Conservation (phyloP, 2,797 vertebrate species). For the Eulemur coronatus region DNA sequence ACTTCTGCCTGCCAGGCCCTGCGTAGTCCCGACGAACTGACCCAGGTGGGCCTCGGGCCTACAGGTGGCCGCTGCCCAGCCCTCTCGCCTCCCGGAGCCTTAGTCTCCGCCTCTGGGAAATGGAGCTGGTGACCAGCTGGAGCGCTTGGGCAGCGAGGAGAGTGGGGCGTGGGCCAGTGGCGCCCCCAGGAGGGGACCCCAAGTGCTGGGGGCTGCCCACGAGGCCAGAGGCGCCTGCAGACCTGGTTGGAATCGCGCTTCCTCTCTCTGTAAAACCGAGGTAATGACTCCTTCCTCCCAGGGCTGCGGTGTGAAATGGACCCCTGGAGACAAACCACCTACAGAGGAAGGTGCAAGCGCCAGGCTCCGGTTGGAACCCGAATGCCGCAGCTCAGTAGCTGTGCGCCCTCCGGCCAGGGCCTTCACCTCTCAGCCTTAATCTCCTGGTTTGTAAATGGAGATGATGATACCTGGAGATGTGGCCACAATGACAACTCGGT, state of each 20-base stretch:
- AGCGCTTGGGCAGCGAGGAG: not conserved
- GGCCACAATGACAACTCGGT: no score
- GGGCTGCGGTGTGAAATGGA: not conserved
- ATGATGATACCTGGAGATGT: not conserved
- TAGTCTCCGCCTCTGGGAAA: not conserved
- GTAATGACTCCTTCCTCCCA: not conserved
- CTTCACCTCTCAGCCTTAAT: not conserved
- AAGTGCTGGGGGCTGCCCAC: accelerated
- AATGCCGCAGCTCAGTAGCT: not conserved
- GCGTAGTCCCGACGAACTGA: not conserved
- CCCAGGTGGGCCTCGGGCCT: not conserved
- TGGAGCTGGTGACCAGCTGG: accelerated
- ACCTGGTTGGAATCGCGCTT: not conserved
- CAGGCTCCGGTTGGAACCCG: not conserved
- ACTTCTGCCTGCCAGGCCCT: no score
- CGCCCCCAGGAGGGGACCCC: not conserved
- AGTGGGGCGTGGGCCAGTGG: not conserved
- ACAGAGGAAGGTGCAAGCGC: not conserved
- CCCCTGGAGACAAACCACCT: not conserved
- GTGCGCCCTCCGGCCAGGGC: not conserved
- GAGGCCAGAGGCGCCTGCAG: accelerated
- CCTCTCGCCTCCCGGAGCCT: not conserved
- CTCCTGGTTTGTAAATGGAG: not conserved
- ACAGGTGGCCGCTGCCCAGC: not conserved
- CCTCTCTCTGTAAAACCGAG: not conserved